Evolutionary conservation across 2,888 invertebrate genomes (phyloP), one percentile per base, ranked within the genome.

Genomic region (Drosophila anomalipes): DNA sequence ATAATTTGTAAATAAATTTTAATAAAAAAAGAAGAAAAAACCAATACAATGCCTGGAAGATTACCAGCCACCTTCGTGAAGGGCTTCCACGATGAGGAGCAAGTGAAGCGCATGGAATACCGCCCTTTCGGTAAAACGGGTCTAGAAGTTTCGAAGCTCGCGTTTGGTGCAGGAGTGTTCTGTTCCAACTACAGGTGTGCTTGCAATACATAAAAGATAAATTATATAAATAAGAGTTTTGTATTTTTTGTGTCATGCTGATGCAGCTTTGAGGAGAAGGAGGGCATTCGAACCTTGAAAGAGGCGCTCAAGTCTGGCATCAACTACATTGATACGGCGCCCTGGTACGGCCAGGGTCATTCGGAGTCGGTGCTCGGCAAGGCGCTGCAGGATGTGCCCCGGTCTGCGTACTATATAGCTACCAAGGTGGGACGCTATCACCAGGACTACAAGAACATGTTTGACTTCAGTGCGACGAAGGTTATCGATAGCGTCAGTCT

Each of bases 341-440:
- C 98, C 0, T 99, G 96, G 96, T 99, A 99, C 91, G 99, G 99
- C 0, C 96, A 97, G 91, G 97, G 98, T 0, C 95, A 95, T 72
- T 97, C 98, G 0, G 98, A 99, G 93, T 94, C 94, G 76, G 94
- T 96, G 16, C 94, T 98, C 30, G 99, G 98, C 77, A 96, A 97
- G 95, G 98, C 97, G 0, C 94, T 99, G 4, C 94, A 95, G 88
- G 95, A 94, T 60, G 94, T 99, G 64, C 98, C 98, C 0, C 94
- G 99, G 44, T 92, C 96, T 71, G 95, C 97, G 0, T 99, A 96
- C 93, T 98, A 97, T 91, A 95, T 99, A 57, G 97, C 96, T n/a
- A 98, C 98, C 35, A 99, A 99, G 95, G 96, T 97, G 7, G 97
- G 97, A 7, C 95, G 98, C 33, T 99, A 98, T 91, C 96, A 96